These are phyloP conservation scores for Epinotia ramella DNA, from an alignment of 2,888 invertebrate genomes.

Conservation along the genomic window DNA sequence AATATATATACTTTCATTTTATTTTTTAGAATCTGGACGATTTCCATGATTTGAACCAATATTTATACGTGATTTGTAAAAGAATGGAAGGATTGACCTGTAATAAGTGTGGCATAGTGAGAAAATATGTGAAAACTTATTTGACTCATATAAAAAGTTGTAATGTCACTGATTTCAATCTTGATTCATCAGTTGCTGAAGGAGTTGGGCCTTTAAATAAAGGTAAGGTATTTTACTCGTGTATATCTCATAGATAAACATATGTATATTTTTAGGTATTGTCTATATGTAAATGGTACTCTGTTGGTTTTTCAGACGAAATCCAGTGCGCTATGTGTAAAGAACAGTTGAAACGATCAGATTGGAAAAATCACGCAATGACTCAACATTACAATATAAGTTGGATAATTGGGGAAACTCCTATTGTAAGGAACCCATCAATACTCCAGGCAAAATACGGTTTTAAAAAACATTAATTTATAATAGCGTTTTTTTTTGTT, in stretches of 20 bases:
- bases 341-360: constrained; percentile 51
- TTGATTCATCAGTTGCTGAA: constrained; percentile 19
- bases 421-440: constrained; percentile 64
- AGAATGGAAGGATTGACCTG: constrained; percentile 48
- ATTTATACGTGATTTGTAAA: constrained; percentile 46
- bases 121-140: constrained; percentile 49
- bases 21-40: constrained; percentile 46
- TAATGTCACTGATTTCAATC: constrained; percentile 20
- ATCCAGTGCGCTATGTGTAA: constrained; percentile 64
- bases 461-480: too few relatives aligned
- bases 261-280: background rate
- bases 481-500: too few relatives aligned
- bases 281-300: constrained; percentile 31
- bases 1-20: constrained; percentile 8
- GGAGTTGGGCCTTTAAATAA: constrained; percentile 30
- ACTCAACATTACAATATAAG: constrained; percentile 69
- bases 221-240: constrained; percentile 15
- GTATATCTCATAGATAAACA: background rate
- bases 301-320: constrained; percentile 50
- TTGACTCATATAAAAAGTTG: constrained; percentile 50
- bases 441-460: too few relatives aligned
- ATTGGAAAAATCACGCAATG: constrained; percentile 66
- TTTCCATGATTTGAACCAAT: constrained; percentile 36
- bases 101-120: constrained; percentile 49
- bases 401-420: constrained; percentile 64